Conservation (phyloP, 2,113 vertebrate genomes). For the Galeopterus variegatus region DNA sequence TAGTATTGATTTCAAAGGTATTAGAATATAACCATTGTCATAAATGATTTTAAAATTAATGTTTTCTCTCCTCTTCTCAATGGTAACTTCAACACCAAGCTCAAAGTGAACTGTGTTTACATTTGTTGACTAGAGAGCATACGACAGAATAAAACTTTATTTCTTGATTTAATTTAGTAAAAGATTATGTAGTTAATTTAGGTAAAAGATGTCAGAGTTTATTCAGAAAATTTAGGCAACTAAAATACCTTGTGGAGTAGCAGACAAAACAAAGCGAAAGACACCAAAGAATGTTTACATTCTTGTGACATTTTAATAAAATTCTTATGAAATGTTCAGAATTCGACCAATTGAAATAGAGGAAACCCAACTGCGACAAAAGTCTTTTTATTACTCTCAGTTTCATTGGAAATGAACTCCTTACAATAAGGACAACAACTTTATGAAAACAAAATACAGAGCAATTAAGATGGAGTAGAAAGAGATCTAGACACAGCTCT, state of each 20-base stretch:
- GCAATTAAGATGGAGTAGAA: neutral
- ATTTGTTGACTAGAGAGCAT: neutral
- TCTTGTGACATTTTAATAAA: neutral
- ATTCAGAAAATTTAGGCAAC: neutral
- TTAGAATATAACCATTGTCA: neutral
- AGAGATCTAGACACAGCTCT: neutral
- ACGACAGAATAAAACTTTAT: neutral
- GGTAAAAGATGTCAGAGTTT: neutral
- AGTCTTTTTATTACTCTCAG: neutral
- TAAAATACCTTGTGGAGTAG: neutral
- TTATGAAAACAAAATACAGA: neutral
- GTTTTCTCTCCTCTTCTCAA: neutral
- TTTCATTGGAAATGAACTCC: neutral
- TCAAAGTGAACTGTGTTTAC: neutral
- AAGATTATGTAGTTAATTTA: neutral
- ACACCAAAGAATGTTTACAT: neutral
- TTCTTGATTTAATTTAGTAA: neutral
- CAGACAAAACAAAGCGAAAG: neutral
- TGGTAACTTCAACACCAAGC: neutral
- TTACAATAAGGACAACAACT: neutral
- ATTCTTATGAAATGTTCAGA: neutral
- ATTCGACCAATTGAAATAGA: neutral
- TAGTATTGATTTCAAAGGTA: neutral
- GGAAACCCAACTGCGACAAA: neutral
- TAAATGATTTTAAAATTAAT: neutral